Conservation (phyloP, 2,888 invertebrate genomes). For the Drosophila helvetica region DNA sequence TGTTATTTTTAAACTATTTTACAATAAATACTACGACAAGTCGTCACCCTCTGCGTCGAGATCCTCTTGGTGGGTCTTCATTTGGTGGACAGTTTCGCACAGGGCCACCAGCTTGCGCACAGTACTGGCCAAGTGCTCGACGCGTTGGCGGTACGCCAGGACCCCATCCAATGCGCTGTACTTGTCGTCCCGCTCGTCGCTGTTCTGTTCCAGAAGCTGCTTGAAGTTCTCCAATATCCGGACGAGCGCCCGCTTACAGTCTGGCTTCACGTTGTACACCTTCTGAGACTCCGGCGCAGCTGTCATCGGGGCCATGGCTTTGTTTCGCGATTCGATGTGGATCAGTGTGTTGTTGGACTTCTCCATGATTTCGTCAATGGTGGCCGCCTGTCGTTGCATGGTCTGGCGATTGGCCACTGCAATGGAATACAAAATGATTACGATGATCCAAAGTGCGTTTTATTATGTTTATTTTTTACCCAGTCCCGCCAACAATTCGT, state of each 20-base stretch:
- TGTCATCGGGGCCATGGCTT: slow-evolving; percentile 30
- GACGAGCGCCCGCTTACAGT: slow-evolving; percentile 62
- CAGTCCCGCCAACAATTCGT: slow-evolving; percentile 64
- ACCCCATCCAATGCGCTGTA: slow-evolving; percentile 43
- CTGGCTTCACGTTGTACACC: slow-evolving; percentile 62
- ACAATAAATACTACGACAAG: slow-evolving; percentile 1
- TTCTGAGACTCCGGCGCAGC: slow-evolving; percentile 7
- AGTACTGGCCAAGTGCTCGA: slow-evolving; percentile 74
- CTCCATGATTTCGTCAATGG: slow-evolving; percentile 76
- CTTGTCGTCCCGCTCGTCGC: slow-evolving; percentile 6
- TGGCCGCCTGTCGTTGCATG: slow-evolving; percentile 59
- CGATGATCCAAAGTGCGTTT: not conserved
- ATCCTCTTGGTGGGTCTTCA: slow-evolving; percentile 45
- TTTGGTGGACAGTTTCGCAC: slow-evolving; percentile 63
- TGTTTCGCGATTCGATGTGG: slow-evolving; percentile 70
- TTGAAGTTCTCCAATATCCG: slow-evolving; percentile 70
- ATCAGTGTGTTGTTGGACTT: slow-evolving; percentile 80
- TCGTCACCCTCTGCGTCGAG: slow-evolving; percentile 17
- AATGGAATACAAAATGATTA: not conserved
- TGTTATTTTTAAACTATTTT: not conserved
- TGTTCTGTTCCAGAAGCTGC: slow-evolving; percentile 50
- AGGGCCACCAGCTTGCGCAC: slow-evolving; percentile 78
- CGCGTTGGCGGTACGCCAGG: slow-evolving; percentile 53
- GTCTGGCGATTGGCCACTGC: slow-evolving; percentile 57
- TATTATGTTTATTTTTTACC: slow-evolving; percentile 58